phyloP scores from a whole-genome alignment of 2,888 invertebrate species.

The Melanotus villosus region DNA sequence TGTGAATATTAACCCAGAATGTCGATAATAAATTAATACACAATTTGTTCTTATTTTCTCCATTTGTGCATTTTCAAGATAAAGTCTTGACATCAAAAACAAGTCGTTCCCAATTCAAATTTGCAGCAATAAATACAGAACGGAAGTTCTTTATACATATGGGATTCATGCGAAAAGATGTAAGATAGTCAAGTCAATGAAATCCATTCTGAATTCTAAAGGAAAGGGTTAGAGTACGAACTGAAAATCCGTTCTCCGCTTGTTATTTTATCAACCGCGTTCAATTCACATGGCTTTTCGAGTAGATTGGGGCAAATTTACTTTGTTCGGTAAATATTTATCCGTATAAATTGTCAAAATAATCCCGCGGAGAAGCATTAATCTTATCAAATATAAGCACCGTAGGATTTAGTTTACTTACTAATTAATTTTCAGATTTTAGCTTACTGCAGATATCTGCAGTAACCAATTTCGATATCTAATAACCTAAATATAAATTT shows the following conservation, averaged over 20 bases:
- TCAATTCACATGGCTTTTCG: not conserved
- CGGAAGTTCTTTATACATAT: not conserved
- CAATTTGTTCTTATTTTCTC: too few relatives aligned
- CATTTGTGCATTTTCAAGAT: not conserved
- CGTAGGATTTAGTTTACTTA: not conserved
- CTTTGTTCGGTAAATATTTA: not conserved
- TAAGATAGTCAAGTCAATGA: not conserved
- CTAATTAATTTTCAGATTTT: constrained; percentile 8
- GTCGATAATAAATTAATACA: too few relatives aligned
- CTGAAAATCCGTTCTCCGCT: not conserved
- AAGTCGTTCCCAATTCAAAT: not conserved
- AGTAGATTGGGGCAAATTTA: not conserved
- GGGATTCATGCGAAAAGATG: not conserved
- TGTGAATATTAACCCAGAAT: too few relatives aligned
- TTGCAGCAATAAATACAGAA: not conserved
- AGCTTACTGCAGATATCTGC: not conserved
- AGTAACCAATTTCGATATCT: constrained; percentile 6
- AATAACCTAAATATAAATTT: constrained; percentile 26
- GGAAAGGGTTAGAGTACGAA: not conserved
- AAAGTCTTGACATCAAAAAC: not conserved
- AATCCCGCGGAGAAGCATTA: not conserved
- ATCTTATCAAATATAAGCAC: too few relatives aligned
- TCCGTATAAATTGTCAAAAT: not conserved
- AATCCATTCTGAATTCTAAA: constrained; percentile 3
- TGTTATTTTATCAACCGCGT: not conserved